A percentile compares a stretch with the other conserved stretches of the same genome.
phyloP scores from a whole-genome alignment of 2,888 invertebrate genomes.

The Dorcus parallelipipedus region DNA sequence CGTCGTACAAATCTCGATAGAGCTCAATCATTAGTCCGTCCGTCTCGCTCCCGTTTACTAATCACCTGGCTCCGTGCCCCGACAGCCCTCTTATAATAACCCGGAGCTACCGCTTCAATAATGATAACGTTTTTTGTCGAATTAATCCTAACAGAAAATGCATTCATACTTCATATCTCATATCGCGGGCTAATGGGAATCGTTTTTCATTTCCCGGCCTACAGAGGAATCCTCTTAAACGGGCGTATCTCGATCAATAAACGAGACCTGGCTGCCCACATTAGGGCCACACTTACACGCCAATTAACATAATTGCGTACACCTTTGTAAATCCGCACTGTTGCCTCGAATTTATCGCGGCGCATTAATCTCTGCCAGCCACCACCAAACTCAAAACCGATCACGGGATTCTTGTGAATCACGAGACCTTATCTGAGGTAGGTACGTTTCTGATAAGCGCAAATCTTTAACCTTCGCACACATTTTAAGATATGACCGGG shows the following conservation, averaged over 20 bases:
- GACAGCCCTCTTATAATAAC: constrained; percentile 30
- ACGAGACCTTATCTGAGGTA: no score
- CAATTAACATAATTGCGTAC: neutral
- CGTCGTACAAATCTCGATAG: constrained; percentile 44
- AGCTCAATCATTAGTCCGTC: constrained; percentile 42
- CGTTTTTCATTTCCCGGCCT: constrained; percentile 44
- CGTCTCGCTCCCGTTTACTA: constrained; percentile 42
- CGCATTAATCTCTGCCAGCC: no score
- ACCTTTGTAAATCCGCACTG: constrained; percentile 1
- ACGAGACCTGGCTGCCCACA: constrained; percentile 1
- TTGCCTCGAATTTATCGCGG: no score
- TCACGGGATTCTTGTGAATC: no score
- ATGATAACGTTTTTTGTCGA: constrained; percentile 43
- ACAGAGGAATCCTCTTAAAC: constrained; percentile 26
- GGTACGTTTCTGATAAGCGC: no score
- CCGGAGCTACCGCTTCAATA: constrained; percentile 34
- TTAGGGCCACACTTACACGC: neutral
- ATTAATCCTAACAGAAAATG: constrained; percentile 48
- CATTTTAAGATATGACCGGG: no score
- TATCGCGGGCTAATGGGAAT: constrained; percentile 45
- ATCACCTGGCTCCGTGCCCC: constrained; percentile 40
- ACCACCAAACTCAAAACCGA: no score
- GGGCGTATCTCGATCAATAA: constrained; percentile 13
- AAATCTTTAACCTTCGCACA: no score
- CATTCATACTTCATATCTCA: constrained; percentile 49